These are phyloP conservation scores for Vidua chalybeata DNA, from an alignment of 2,113 vertebrate genomes.

Conservation along the genomic window DNA sequence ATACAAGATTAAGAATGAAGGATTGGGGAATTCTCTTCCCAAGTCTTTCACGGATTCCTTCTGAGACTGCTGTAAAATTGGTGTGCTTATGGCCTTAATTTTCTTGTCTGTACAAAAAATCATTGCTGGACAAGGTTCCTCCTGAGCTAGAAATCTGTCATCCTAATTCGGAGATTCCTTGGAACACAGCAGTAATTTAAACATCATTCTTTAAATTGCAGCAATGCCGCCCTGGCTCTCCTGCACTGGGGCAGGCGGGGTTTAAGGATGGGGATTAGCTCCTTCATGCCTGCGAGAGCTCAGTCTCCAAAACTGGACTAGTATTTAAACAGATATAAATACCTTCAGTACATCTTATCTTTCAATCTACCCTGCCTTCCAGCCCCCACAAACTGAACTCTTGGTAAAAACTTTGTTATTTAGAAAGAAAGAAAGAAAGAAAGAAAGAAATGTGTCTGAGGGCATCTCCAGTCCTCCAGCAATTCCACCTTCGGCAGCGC, in stretches of 20 bases:
- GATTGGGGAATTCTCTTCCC: not conserved
- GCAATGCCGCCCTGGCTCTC: not conserved
- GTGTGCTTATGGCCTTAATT: not conserved
- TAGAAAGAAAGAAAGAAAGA: not conserved
- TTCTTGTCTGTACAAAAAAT: not conserved
- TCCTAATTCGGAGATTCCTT: not conserved
- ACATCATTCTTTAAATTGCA: not conserved
- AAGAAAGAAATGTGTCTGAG: not conserved
- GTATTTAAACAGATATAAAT: slow-evolving; percentile 61
- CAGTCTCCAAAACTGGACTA: slow-evolving; percentile 28
- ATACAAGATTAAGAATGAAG: not conserved
- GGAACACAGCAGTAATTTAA: not conserved
- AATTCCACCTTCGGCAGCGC: not conserved
- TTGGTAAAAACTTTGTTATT: not conserved
- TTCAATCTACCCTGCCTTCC: not conserved
- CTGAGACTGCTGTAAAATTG: not conserved
- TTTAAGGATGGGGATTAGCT: slow-evolving; percentile 33
- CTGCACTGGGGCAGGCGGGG: not conserved
- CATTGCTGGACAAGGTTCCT: not conserved
- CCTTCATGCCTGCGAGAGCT: not conserved
- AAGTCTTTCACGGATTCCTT: not conserved
- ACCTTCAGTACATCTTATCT: slow-evolving; percentile 48
- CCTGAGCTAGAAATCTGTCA: not conserved
- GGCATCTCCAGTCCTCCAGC: not conserved
- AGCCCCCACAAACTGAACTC: slow-evolving; percentile 17